Percentiles rank a stretch among this genome's conserved stretches.
These are phyloP conservation scores for Hormaphis cornu DNA, from an alignment of 1,140 invertebrate species.

Conservation along the genomic window DNA sequence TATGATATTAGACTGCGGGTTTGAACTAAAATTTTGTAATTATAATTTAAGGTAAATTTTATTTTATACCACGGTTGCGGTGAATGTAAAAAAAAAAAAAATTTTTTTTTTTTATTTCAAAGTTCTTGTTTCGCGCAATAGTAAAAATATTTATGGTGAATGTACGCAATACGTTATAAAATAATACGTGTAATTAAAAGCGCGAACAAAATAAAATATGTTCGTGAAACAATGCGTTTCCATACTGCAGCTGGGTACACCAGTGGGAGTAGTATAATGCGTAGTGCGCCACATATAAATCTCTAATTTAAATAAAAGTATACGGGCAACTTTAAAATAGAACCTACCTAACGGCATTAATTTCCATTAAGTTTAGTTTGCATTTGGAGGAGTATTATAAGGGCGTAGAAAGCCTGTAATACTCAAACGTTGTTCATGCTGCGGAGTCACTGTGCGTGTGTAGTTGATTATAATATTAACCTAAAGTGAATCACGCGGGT, in stretches of 20 bases:
- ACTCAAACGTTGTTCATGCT: background rate
- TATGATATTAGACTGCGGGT: too few species aligned
- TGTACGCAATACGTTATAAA: too few species aligned
- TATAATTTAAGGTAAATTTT: too few species aligned
- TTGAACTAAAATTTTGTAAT: too few species aligned
- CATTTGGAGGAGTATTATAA: background rate
- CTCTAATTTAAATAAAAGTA: constrained; percentile 2
- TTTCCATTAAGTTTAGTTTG: background rate
- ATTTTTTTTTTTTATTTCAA: too few species aligned
- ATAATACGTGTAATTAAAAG: background rate
- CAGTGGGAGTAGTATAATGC: background rate
- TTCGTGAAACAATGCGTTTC: background rate
- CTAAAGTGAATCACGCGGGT: too few species aligned
- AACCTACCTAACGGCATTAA: background rate
- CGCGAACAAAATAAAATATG: background rate
- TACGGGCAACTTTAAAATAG: background rate
- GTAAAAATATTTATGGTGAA: too few species aligned
- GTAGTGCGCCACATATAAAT: background rate
- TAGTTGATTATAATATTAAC: too few species aligned
- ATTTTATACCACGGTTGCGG: too few species aligned
- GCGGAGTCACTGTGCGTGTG: background rate
- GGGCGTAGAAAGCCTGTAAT: background rate
- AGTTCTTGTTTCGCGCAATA: too few species aligned
- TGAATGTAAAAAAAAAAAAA: too few species aligned
- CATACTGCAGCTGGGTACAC: too few species aligned